Evolutionary conservation across 2,113 vertebrate genomes (phyloP), one percentile per base, ranked within the genome.

Genomic region (Lutjanus erythropterus): DNA sequence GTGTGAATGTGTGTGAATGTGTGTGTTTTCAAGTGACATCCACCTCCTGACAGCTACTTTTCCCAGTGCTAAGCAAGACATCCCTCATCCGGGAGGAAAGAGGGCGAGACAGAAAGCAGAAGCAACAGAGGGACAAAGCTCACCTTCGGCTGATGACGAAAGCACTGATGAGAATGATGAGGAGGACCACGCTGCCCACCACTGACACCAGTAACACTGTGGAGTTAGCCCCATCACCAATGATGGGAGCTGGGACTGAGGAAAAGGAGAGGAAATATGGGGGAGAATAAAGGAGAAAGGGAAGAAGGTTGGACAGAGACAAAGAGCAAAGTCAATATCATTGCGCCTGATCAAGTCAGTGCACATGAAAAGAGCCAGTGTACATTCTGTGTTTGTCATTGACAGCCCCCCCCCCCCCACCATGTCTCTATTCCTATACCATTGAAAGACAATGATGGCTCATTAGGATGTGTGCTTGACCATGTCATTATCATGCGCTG

Each of bases 141-240:
- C 95, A 99, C 98, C 97, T 98, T 90, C 97, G 96, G 89, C 96
- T 98, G 96, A 99, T 98, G 93, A 98, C 95, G 91, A 99, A 99
- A 47, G 97, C 97, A 3, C 97, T 97, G 79, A 98, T 96, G 92
- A 99, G 96, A 93, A 99, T 98, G 94, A 99, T 94, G 92, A 99
- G 96, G 2, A 99, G 96, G 75, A 98, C 97, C 90, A 97, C 96
- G 49, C 97, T 98, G 91, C 97, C 96, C 3, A 97, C 96, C 86
- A 98, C 98, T 0, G 97, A 98, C 82, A 99, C 96, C 91, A 99
- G 95, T 3, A 99, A 91, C 68, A 99, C 97, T 0, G 98, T 98
- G 79, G 97, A 97, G 92, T 97, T 99, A 85, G 98, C 96, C 19
- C 97, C 97, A 39, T 98, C 97, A 0, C 97, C 97, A 16, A 99